These are phyloP conservation scores for Dicycla oo DNA, from an alignment of 2,888 invertebrate genomes.

Conservation along the genomic window DNA sequence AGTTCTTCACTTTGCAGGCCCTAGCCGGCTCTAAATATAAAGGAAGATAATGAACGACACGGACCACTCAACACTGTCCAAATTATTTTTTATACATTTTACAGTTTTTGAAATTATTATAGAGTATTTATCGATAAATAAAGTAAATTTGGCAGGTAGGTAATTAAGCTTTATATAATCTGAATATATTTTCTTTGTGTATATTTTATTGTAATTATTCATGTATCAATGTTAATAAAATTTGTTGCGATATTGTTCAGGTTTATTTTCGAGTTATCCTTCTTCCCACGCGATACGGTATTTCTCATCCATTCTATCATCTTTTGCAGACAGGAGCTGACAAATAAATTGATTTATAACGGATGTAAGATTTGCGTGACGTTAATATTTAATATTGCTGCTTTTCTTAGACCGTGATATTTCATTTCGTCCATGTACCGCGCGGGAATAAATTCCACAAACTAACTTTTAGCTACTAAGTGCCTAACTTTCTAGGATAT, in stretches of 20 bases:
- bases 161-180: constrained; percentile 75
- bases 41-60: constrained; percentile 79
- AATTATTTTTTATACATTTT: constrained; percentile 50
- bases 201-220: constrained; percentile 85
- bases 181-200: constrained; percentile 80
- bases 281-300: constrained; percentile 39
- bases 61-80: constrained; percentile 57
- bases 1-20: constrained; percentile 89
- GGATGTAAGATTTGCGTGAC: constrained; percentile 37
- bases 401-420: not conserved
- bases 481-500: not conserved
- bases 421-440: not conserved
- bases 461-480: not conserved
- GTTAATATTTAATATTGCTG: constrained; percentile 11
- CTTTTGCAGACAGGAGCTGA: constrained; percentile 17
- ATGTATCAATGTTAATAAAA: constrained; percentile 84
- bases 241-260: constrained; percentile 75
- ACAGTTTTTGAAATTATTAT: constrained; percentile 65
- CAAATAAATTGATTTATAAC: constrained; percentile 30
- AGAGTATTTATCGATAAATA: constrained; percentile 65
- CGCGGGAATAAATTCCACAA: constrained; percentile 7
- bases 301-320: constrained; percentile 32
- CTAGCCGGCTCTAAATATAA: constrained; percentile 87
- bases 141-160: constrained; percentile 78
- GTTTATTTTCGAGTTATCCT: constrained; percentile 60